Evolutionary conservation across 2,797 vertebrate species (phyloP), one percentile per base, ranked within the genome.

Genomic region (Microctenopoma steveboyesi): DNA sequence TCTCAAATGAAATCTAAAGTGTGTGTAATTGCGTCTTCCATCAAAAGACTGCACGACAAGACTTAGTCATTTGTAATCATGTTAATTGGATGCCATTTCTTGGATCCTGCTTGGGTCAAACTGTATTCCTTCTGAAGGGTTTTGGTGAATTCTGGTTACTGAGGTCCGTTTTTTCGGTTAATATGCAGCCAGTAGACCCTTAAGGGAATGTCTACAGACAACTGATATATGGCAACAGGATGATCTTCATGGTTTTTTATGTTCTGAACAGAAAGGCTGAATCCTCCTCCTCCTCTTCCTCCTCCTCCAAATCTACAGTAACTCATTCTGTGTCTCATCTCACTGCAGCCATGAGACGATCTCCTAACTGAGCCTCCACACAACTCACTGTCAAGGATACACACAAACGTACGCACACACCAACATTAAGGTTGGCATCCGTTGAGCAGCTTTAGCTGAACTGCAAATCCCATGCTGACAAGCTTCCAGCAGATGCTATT

Each of bases 181-280:
- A 73, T 40, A 9, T 66, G 33, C 45, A 66, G 70, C 64, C 79
- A 81, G 80, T 82, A 64, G 18, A 73, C 37, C 59, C 72, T 75
- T 37, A 7, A 59, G 67, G 62, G 45, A 33, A 68, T 37, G 60
- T 71, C 69, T 43, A 53, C 53, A 69, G 15, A 53, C 25, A 52
- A 27, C 65, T 87, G 73, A 86, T 85, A 48, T 18, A 45, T 69
- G 33, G 45, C 77, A 78, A 86, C 86, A 84, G 57, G 54, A 82
- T 79, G 62, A 76, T 79, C 37, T 70, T 79, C 57, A 55, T 42
- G 52, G 51, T n/a, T 48, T 70, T 56, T 64, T 28, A 47, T 62
- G 43, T 40, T 76, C 43, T 16, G 65, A 66, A 68, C n/a, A 65
- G 63, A 39, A 30, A 56, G 27, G 39, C 27, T 8, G 33, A 69